A percentile compares a stretch with the other conserved stretches of the same genome.
Conservation (phyloP, 2,113 vertebrate genomes). For the Pollachius pollachius region DNA sequence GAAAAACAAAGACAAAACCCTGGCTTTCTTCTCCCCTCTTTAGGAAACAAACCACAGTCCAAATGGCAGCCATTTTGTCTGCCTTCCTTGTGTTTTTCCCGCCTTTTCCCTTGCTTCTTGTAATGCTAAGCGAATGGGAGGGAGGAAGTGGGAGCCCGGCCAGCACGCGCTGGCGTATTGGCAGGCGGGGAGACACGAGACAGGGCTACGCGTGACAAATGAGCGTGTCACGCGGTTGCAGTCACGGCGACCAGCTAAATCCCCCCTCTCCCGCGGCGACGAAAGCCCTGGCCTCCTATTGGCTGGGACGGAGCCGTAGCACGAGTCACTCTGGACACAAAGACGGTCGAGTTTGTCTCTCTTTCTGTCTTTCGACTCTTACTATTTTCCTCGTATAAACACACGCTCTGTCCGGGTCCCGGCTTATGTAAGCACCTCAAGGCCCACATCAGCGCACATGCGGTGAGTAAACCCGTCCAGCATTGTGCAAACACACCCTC, state of each 20-base stretch:
- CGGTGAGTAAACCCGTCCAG: no score
- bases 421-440: no score
- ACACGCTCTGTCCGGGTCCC: no score
- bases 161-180: slow-evolving; percentile 47
- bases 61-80: slow-evolving; percentile 17
- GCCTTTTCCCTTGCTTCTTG: background rate
- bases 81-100: background rate
- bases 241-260: background rate
- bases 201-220: slow-evolving; percentile 58
- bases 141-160: slow-evolving; percentile 43
- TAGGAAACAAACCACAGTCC: slow-evolving; percentile 8
- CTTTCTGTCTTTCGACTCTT: no score
- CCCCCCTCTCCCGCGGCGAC: slow-evolving; percentile 29
- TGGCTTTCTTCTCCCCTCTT: background rate
- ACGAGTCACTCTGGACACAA: no score
- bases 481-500: no score
- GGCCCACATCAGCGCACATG: no score
- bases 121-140: slow-evolving; percentile 43
- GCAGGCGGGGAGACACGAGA: slow-evolving; percentile 36
- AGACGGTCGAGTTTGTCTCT: no score
- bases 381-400: no score
- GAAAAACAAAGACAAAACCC: background rate
- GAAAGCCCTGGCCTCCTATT: slow-evolving; percentile 25
- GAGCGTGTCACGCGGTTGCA: slow-evolving; percentile 49
- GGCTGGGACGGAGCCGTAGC: no score